phyloP scores from a whole-genome alignment of 2,797 vertebrate genomes.

The Fistularia tabacaria region DNA sequence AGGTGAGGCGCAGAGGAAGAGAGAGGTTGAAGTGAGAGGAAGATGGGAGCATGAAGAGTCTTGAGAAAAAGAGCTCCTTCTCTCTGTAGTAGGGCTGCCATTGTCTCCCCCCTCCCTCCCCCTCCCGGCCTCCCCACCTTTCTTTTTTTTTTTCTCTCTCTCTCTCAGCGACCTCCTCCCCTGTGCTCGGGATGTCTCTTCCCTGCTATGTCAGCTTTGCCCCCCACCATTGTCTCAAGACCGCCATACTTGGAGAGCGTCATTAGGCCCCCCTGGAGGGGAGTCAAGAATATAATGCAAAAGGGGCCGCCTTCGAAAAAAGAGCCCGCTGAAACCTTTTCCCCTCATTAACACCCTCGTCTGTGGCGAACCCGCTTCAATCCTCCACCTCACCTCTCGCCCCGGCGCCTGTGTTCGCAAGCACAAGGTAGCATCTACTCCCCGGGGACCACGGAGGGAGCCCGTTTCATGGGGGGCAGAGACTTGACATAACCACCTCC shows the following conservation, averaged over 20 bases:
- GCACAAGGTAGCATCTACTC: constrained; percentile 64
- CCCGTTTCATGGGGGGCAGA: constrained; percentile 68
- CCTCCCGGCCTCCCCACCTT: constrained; percentile 1
- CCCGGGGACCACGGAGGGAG: constrained; percentile 63
- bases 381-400: constrained; percentile 63
- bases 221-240: constrained; percentile 44
- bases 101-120: constrained; percentile 49
- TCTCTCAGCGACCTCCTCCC: too few species aligned
- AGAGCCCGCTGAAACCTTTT: constrained; percentile 57
- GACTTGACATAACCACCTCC: constrained; percentile 50
- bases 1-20: constrained; percentile 53
- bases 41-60: constrained; percentile 68
- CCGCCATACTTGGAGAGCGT: constrained; percentile 55
- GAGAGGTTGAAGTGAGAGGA: constrained; percentile 66
- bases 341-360: constrained; percentile 68
- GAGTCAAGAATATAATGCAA: constrained; percentile 94
- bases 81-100: constrained; percentile 60
- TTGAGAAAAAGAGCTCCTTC: constrained; percentile 64
- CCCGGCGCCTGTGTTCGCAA: constrained; percentile 48
- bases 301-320: constrained; percentile 80
- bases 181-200: constrained; percentile 71
- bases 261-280: constrained; percentile 85
- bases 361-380: constrained; percentile 22
- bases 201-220: constrained; percentile 71
- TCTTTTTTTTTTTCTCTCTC: constrained; percentile 5